These are phyloP conservation scores for Ctenodactylus gundi DNA, from an alignment of 2,113 vertebrate genomes.

Conservation along the genomic window DNA sequence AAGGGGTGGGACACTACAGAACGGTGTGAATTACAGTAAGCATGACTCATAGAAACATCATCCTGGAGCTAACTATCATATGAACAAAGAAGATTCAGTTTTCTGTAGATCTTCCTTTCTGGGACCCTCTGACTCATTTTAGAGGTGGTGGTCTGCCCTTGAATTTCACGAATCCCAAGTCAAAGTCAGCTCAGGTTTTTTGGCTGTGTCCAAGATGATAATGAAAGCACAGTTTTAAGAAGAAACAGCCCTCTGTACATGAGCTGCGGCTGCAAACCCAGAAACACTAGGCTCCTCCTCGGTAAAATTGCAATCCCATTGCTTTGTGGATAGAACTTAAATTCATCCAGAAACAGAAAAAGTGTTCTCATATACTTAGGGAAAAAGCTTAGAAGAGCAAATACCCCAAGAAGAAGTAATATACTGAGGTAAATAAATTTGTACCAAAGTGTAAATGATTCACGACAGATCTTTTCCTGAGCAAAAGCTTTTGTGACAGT, in stretches of 20 bases:
- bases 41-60: background rate
- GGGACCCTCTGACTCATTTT: background rate
- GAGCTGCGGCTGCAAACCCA: background rate
- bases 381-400: slow-evolving; percentile 42
- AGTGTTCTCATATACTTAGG: slow-evolving; percentile 11
- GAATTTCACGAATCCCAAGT: background rate
- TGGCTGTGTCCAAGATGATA: background rate
- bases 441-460: slow-evolving; percentile 55
- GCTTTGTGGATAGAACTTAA: background rate
- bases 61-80: background rate
- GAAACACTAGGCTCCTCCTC: background rate
- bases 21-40: background rate
- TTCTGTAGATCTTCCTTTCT: background rate
- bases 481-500: slow-evolving; percentile 34
- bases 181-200: background rate
- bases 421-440: slow-evolving; percentile 64
- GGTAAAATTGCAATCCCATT: background rate
- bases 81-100: background rate
- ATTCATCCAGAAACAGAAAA: slow-evolving; percentile 46
- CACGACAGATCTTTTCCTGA: slow-evolving; percentile 64
- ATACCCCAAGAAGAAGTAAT: background rate
- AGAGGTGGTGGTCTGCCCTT: background rate
- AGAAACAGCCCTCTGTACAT: background rate
- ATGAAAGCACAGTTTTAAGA: background rate
- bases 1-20: background rate